Base-by-base conservation (phyloP, 2,888 invertebrate species). In the Perizoma affinitatum region DNA sequence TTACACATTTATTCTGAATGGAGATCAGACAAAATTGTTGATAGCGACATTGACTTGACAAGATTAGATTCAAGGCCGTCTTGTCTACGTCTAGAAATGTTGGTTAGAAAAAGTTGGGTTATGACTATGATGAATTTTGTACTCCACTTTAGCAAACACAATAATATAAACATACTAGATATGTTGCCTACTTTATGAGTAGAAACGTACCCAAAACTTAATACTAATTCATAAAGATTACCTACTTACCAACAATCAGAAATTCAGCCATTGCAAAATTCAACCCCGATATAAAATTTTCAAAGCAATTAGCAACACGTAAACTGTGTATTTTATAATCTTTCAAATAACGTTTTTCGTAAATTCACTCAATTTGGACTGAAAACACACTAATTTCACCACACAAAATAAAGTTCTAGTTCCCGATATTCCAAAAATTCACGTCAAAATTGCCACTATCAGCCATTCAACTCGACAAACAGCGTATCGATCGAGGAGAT, bases 21-120 rank as follows among this genome's bases (percentile, higher is more conserved):
- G 6, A 55, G 44, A 56, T 62, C 58, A 58, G 63, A 72, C 72
- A 61, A 74, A 78, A 82, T 82, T 75, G 82, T 84, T 83, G 85
- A 86, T 86, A 87, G 81, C 77, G 88, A 87, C 90, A 90, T 88
- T 90, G 88, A 87, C 83, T 86, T 84, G 83, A 87, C 88, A 85
- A 89, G 88, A 91, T 90, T 91, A 90, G 88, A 90, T 81, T 89
- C 91, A 92, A 92, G 91, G 91, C 86, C 90, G 88, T 85, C 86
- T 87, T 64, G 86, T 83, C 80, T 82, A 75, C 75, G 71, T 71
- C 45, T 64, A 48, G 47, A 59, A 58, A 54, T 63, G 54, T 61
- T 68, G 66, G 65, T 68, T 76, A 73, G 75, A 78, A 82, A 86
- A 89, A 86, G 88, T 89, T 83, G 79, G 89, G 89, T 90, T 89